Conservation (phyloP, 1,140 invertebrate genomes). For the Aphis gossypii region DNA sequence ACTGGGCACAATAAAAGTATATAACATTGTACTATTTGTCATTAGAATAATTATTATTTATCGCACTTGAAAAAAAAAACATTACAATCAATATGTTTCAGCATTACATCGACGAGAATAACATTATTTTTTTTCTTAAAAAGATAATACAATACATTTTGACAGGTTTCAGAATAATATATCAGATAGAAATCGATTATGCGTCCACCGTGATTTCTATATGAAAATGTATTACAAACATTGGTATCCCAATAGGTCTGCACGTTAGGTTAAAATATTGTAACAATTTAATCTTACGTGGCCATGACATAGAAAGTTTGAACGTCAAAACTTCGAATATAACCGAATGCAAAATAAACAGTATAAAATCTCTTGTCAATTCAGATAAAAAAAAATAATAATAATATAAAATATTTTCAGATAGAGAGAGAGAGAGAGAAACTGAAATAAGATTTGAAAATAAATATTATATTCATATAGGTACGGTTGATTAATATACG, state of each 20-base stretch:
- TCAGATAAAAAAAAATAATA: not conserved
- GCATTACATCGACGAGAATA: not conserved
- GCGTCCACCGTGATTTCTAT: not conserved
- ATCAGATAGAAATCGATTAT: not conserved
- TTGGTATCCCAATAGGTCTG: not conserved
- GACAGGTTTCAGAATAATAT: not conserved
- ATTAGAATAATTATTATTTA: not conserved
- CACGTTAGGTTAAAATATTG: not conserved
- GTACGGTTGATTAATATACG: not conserved
- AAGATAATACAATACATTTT: not conserved
- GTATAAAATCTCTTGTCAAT: not conserved
- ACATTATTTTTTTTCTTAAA: not conserved
- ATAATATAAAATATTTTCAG: not conserved
- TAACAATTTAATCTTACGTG: slow-evolving; percentile 1
- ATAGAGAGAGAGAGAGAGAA: not conserved
- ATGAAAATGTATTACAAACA: slow-evolving; percentile 4
- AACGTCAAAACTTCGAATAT: slow-evolving; percentile 2
- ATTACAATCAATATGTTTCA: slow-evolving; percentile 10
- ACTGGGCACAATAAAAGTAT: not conserved
- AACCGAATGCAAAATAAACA: not conserved
- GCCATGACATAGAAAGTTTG: not conserved
- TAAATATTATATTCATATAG: not conserved
- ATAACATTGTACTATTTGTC: not conserved
- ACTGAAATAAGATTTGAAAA: not conserved
- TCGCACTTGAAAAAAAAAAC: not conserved